phyloP scores from a whole-genome alignment of 2,113 vertebrate genomes.

The Brevimyrus niger region DNA sequence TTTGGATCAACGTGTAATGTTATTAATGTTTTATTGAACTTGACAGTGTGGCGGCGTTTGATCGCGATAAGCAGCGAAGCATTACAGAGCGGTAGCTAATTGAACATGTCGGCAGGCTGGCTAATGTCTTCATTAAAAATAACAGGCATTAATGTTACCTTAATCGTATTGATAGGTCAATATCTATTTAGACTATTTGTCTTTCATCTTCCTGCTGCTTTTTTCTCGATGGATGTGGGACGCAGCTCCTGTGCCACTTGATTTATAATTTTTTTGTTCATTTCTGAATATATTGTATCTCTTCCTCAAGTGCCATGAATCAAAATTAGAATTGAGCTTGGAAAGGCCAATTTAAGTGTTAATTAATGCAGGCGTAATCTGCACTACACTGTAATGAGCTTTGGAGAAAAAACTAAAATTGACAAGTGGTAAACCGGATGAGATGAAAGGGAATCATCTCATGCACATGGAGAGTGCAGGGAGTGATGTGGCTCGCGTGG shows the following conservation, averaged over 20 bases:
- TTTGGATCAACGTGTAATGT: not conserved
- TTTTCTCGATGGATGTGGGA: not conserved
- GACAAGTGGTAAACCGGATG: not conserved
- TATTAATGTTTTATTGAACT: not conserved
- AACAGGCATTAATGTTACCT: not conserved
- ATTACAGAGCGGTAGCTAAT: not conserved
- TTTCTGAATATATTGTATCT: not conserved
- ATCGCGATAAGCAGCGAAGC: not conserved
- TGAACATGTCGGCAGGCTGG: not conserved
- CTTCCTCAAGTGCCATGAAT: not conserved
- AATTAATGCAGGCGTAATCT: not conserved
- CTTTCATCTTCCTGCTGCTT: not conserved
- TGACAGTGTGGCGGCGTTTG: not conserved
- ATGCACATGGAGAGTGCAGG: not conserved
- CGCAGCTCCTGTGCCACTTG: not conserved
- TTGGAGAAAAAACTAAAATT: not conserved
- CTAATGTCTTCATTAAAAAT: not conserved
- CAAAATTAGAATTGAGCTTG: not conserved
- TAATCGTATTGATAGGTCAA: not conserved
- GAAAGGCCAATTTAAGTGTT: not conserved
- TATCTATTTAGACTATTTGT: not conserved
- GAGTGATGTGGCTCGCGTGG: not conserved
- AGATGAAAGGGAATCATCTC: not conserved
- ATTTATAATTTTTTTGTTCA: not conserved
- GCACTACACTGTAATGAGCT: not conserved